Evolutionary conservation across 2,113 vertebrate species (phyloP).

Genomic region (Vombatus ursinus): DNA sequence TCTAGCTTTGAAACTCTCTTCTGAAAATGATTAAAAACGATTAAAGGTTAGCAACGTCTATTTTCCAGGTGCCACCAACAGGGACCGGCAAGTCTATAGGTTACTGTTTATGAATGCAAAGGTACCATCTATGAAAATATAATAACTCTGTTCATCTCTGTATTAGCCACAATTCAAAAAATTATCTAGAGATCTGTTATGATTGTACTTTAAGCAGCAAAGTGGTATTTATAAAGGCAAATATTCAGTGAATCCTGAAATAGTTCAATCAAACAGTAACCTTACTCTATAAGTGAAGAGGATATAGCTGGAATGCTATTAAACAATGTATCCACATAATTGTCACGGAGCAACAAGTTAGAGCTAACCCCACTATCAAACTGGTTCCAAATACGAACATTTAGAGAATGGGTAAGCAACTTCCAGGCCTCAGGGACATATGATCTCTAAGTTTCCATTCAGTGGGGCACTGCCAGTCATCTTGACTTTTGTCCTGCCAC

Average conservation of each 20-base stretch:
- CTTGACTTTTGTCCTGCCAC: not conserved
- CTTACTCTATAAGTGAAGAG: not conserved
- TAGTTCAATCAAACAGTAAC: not conserved
- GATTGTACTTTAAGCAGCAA: not conserved
- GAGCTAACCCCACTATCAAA: not conserved
- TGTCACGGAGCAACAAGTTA: not conserved
- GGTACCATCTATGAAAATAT: not conserved
- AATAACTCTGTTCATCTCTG: not conserved
- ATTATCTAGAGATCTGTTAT: not conserved
- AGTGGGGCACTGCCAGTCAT: not conserved
- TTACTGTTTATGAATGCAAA: not conserved
- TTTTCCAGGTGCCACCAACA: not conserved
- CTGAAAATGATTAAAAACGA: conserved; percentile 24
- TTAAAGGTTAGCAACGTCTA: not conserved
- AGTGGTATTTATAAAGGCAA: conserved; percentile 8
- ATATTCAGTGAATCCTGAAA: not conserved
- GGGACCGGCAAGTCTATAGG: not conserved
- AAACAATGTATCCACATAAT: not conserved
- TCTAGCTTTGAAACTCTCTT: conserved; percentile 15
- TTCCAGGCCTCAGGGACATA: not conserved
- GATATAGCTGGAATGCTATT: not conserved
- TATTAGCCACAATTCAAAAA: not conserved
- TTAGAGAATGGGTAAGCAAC: not conserved
- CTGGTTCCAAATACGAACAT: not conserved
- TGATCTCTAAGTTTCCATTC: not conserved